These are phyloP conservation scores for Agonopterix arenella DNA, from an alignment of 2,888 invertebrate species.

Conservation along the genomic window DNA sequence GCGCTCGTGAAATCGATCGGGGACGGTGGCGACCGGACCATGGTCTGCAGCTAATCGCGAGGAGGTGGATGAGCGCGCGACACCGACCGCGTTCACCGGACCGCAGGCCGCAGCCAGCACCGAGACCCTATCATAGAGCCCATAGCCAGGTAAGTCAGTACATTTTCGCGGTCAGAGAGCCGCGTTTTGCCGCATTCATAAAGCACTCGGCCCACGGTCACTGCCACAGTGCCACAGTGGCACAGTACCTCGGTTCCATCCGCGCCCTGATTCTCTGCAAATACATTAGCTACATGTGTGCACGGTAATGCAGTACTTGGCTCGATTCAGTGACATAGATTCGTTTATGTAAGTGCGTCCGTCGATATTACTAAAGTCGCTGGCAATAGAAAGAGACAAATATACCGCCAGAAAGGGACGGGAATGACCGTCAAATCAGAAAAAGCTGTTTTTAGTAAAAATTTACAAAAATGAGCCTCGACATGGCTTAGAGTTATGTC, in stretches of 20 bases:
- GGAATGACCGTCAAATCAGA: slow-evolving; percentile 21
- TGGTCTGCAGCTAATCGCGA: slow-evolving; percentile 41
- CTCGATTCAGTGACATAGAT: slow-evolving; percentile 27
- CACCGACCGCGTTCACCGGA: slow-evolving; percentile 24
- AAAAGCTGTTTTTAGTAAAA: not conserved
- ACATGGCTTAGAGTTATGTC: too few relatives aligned
- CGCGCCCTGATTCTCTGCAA: not conserved
- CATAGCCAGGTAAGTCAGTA: slow-evolving; percentile 29
- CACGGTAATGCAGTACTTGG: slow-evolving; percentile 25
- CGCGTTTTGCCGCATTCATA: too few relatives aligned
- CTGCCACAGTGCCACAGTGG: not conserved
- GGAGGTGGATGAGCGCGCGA: slow-evolving; percentile 11
- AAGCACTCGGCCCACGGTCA: too few relatives aligned
- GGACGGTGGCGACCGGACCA: slow-evolving; percentile 31
- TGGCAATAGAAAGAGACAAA: slow-evolving; percentile 23
- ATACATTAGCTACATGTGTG: slow-evolving; percentile 8
- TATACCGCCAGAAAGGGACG: slow-evolving; percentile 19
- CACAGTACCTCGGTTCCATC: not conserved
- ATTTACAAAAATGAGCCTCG: too few relatives aligned
- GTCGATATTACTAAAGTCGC: slow-evolving; percentile 30
- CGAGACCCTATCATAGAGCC: too few relatives aligned
- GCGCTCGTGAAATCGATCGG: slow-evolving; percentile 33
- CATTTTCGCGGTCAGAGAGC: too few relatives aligned
- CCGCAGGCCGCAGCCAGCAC: too few relatives aligned
- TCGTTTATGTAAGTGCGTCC: slow-evolving; percentile 41